Evolutionary conservation across 2,888 invertebrate species (phyloP), one percentile per base, ranked within the genome.

Genomic region (Macroteleia sp.): DNA sequence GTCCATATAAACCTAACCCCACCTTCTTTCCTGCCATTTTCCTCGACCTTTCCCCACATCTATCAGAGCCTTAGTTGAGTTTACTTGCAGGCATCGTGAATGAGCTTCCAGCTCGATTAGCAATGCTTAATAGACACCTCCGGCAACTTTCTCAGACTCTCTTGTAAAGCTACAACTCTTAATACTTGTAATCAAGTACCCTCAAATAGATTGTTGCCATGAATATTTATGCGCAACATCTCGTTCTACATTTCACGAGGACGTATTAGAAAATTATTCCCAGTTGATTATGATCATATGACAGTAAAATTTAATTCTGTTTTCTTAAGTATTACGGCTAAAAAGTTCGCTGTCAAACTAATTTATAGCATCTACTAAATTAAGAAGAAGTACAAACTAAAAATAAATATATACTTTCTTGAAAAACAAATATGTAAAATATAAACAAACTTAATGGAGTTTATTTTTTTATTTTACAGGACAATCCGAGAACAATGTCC

Each of bases 41-140:
- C 57, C 70, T 71, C 67, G 54, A 44, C 59, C 61, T 62, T 64
- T 71, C 54, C 41, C 59, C 59, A 70, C 70, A 70, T 70, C 52
- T 44, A 70, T 76, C 76, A 57, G 62, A 64, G 36, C 32, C 34
- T 64, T 41, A 54, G 64, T 52, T 36, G 30, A 46, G 54, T 59
- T 67, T 67, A 67, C 57, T 74, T 17, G 61, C 54, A 67, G 48
- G 57, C 61, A 75, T 46, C 48, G 61, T 42, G 56, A 77, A 69
- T 44, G 62, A 81, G 76, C 79, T 81, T 77, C 44, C 48, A 79
- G 76, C 81, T 79, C 82, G 82, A 83, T 83, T 83, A 82, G 79
- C 82, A 70, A 83, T 82, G 81, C 84, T 85, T 82, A 83, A 82
- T 83, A 83, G 74, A 78, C 82, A 77, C 77, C 81, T 71, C 64